Base-by-base conservation (phyloP, 1,140 invertebrate genomes). In the Caenorhabditis latens region DNA sequence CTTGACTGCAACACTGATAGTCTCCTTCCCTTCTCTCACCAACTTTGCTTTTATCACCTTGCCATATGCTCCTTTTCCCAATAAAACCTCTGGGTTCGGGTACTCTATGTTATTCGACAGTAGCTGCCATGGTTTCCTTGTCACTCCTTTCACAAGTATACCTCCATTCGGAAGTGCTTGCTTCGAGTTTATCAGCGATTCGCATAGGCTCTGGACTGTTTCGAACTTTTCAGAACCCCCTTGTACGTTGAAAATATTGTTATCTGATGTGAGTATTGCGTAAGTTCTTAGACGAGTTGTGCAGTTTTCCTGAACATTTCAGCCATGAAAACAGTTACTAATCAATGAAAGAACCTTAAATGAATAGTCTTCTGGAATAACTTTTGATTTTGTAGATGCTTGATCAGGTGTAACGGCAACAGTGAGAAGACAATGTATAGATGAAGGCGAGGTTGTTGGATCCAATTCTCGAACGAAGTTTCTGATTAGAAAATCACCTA, bases 31-130 rank as follows among this genome's bases (percentile, higher is more conserved):
- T 13, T 21, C 11, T 46, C 21, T 71, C 65, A 71, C 11, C 4
- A 71, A 21, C 21, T 71, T 71, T 21, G 40, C 65, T n/a, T 71
- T 71, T 4, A 71, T 14, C 40, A 71, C 65, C 43, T 46, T 71
- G 4, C 65, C 65, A 46, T 32, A 71, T 11, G 65, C n/a, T 6
- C 65, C 65, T 9, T 46, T 71, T 3, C 65, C 65, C 42, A 71
- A 46, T 43, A 19, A 14, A 43, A 71, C 7, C 19, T 71, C 65
- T 8, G 40, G 40, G 4, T 46, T n/a, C 40, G 16, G 40, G 43
- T 24, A 71, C 13, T 43, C 14, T 14, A 71, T 71, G 11, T 14
- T 13, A 11, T 9, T 32, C 7, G 21, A 14, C 4, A 71, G 16
- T n/a, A 71, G 42, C 46, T 71, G 65, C 65, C 65, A 71, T 46